phyloP scores from a whole-genome alignment of 2,888 invertebrate species.

The Hesperia comma region DNA sequence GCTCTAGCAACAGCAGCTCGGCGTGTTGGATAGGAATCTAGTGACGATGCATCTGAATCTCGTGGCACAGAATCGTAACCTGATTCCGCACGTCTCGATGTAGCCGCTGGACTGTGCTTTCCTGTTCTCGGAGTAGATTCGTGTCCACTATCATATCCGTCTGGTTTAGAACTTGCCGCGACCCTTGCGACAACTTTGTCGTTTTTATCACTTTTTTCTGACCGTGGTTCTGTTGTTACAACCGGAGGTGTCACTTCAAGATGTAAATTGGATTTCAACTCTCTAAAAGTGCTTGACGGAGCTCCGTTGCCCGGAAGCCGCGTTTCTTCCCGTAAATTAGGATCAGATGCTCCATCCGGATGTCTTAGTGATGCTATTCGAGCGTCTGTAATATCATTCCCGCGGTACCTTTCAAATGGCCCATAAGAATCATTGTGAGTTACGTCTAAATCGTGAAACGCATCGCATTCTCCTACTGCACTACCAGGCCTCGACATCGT shows the following conservation, averaged over 20 bases:
- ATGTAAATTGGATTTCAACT: conserved; percentile 79
- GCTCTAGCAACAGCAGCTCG: conserved; percentile 78
- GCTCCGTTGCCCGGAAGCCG: conserved; percentile 86
- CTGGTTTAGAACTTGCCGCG: conserved; percentile 86
- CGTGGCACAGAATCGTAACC: conserved; percentile 96
- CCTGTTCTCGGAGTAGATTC: conserved; percentile 93
- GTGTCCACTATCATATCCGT: conserved; percentile 93
- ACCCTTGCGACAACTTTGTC: conserved; percentile 87
- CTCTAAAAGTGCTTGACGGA: conserved; percentile 85
- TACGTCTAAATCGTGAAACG: conserved; percentile 83
- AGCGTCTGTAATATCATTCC: conserved; percentile 79
- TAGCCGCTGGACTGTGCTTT: conserved; percentile 90
- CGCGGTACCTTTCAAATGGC: conserved; percentile 87
- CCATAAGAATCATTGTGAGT: conserved; percentile 78
- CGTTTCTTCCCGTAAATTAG: conserved; percentile 90
- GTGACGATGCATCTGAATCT: conserved; percentile 94
- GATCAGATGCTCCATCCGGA: conserved; percentile 97
- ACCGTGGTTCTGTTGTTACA: conserved; percentile 84
- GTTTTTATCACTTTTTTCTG: conserved; percentile 85
- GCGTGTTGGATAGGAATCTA: conserved; percentile 87
- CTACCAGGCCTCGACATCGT: conserved; percentile 88
- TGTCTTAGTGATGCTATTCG: conserved; percentile 90
- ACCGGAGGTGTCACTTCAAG: conserved; percentile 81
- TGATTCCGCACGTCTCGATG: conserved; percentile 92
- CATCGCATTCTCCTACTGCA: conserved; percentile 86